Conservation (phyloP, 2,888 invertebrate genomes). For the Volucella bombylans region DNA sequence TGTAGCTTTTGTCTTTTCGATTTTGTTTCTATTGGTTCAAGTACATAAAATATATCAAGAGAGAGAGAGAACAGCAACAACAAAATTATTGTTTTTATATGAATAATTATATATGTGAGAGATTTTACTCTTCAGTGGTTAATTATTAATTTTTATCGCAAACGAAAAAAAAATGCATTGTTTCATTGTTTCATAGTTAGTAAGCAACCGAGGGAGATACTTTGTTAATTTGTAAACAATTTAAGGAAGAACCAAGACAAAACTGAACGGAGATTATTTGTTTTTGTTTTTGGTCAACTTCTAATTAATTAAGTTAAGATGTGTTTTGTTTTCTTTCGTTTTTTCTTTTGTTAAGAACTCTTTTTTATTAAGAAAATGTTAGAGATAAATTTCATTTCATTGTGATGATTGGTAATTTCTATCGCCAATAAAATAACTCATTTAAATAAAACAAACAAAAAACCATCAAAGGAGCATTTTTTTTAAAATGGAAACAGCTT, state of each 20-base stretch:
- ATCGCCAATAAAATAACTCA: conserved; percentile 64
- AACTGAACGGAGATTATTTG: conserved; percentile 23
- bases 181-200: conserved; percentile 25
- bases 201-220: background rate
- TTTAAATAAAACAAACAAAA: conserved; percentile 6
- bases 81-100: background rate
- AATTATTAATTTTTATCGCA: conserved; percentile 3
- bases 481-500: background rate
- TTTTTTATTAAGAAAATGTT: conserved; percentile 47
- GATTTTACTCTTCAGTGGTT: conserved; percentile 8
- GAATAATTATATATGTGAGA: conserved; percentile 4
- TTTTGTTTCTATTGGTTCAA: no score
- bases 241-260: conserved; percentile 5
- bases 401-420: conserved; percentile 46
- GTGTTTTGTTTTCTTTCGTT: conserved; percentile 23
- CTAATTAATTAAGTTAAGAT: conserved; percentile 31
- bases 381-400: conserved; percentile 43
- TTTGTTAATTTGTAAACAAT: conserved; percentile 46
- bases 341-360: background rate
- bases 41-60: no score
- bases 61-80: no score
- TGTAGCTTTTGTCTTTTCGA: no score
- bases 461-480: background rate
- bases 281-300: conserved; percentile 10
- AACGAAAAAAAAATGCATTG: background rate